Percentiles rank a stretch among this genome's conserved stretches.
phyloP scores from a whole-genome alignment of 2,113 vertebrate genomes.

The Tangachromis dhanisi region DNA sequence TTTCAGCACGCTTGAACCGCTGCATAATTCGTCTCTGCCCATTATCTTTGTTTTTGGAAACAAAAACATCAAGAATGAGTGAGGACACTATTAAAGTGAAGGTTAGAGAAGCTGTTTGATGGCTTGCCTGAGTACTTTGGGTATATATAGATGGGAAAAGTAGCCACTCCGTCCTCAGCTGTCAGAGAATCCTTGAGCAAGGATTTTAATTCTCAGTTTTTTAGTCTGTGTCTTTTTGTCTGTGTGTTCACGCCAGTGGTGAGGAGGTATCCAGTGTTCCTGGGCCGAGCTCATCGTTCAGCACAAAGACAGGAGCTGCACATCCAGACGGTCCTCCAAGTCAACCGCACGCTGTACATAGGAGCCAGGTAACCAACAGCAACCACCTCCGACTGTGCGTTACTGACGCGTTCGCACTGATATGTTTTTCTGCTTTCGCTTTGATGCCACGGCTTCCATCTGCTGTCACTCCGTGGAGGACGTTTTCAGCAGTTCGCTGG shows the following conservation, averaged over 20 bases:
- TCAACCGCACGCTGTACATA: conserved; percentile 92
- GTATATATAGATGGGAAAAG: not conserved
- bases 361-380: conserved; percentile 84
- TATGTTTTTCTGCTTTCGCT: conserved; percentile 41
- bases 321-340: conserved; percentile 87
- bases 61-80: conserved; percentile 12
- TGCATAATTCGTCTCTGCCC: not conserved
- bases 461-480: conserved; percentile 41
- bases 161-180: not conserved
- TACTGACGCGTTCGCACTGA: conserved; percentile 28
- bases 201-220: not conserved
- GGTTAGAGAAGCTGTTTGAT: not conserved
- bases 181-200: conserved; percentile 8
- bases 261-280: conserved; percentile 85
- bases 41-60: conserved; percentile 15
- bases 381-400: conserved; percentile 50
- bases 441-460: conserved; percentile 48
- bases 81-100: conserved; percentile 19
- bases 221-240: not conserved
- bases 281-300: conserved; percentile 80
- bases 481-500: conserved; percentile 2
- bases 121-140: not conserved
- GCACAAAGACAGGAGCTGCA: conserved; percentile 73
- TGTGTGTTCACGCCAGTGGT: conserved; percentile 71
- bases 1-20: not conserved